Percentiles rank a stretch among this genome's conserved stretches.
Evolutionary conservation across 2,797 vertebrate species (phyloP).

Genomic region (Yasuhikotakia modesta): DNA sequence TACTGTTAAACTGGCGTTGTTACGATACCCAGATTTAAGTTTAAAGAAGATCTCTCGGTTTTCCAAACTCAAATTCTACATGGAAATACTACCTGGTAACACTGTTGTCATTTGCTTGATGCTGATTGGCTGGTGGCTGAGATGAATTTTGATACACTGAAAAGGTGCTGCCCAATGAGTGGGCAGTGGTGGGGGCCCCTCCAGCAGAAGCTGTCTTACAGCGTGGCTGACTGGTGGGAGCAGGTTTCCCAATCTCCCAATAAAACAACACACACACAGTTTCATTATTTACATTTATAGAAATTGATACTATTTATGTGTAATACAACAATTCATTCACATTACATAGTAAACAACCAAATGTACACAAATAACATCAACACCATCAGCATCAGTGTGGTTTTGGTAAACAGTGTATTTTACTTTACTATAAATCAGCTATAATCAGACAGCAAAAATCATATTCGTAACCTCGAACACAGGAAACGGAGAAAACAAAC

Average conservation of each 20-base stretch:
- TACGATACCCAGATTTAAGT: conserved; percentile 18
- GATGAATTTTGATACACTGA: conserved; percentile 56
- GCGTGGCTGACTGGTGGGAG: conserved; percentile 34
- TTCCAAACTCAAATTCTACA: conserved; percentile 57
- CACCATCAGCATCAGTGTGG: neutral
- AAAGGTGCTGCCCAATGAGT: conserved; percentile 49
- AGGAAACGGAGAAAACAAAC: conserved; percentile 9
- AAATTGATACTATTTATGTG: neutral
- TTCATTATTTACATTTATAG: conserved; percentile 21
- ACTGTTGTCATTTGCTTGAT: conserved; percentile 60
- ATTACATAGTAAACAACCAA: neutral
- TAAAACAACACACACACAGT: conserved; percentile 40
- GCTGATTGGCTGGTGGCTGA: conserved; percentile 57
- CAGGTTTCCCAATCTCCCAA: conserved; percentile 52
- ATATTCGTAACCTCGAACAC: neutral
- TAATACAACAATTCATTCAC: neutral
- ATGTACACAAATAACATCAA: conserved; percentile 20
- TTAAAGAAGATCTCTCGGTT: conserved; percentile 2
- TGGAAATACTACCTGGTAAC: conserved; percentile 63
- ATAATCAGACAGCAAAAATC: conserved; percentile 19
- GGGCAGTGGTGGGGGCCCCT: conserved; percentile 52
- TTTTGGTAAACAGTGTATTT: neutral
- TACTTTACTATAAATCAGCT: neutral
- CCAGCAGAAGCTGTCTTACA: conserved; percentile 55
- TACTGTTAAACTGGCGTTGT: conserved; percentile 27